Percentiles rank a stretch among this genome's conserved stretches.
Evolutionary conservation across 2,797 vertebrate species (phyloP).

Genomic region (Pristis pectinata): DNA sequence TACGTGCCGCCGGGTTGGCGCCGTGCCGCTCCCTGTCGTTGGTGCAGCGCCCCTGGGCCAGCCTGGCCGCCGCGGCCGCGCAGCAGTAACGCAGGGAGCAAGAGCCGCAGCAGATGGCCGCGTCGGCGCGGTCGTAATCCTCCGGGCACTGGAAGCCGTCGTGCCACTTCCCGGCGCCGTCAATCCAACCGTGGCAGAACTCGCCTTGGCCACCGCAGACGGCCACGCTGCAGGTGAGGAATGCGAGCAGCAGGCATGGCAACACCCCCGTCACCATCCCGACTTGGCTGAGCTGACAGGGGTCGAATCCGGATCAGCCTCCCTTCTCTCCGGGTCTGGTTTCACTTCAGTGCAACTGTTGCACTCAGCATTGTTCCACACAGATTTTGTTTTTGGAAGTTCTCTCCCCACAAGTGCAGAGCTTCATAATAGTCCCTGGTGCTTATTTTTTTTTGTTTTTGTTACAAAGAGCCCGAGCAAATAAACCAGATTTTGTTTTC

Average conservation of each 20-base stretch:
- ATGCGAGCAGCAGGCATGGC: constrained; percentile 62
- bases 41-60: constrained; percentile 87
- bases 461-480: neutral
- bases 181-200: constrained; percentile 94
- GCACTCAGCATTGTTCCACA: neutral
- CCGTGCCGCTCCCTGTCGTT: constrained; percentile 76
- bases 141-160: constrained; percentile 94
- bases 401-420: neutral
- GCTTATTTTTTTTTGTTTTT: neutral
- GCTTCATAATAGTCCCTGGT: neutral
- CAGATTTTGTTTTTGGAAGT: neutral
- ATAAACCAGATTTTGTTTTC: neutral
- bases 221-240: constrained; percentile 65
- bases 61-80: constrained; percentile 75
- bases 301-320: neutral
- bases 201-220: constrained; percentile 75
- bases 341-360: neutral
- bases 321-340: neutral
- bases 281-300: neutral
- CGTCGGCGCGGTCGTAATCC: constrained; percentile 82
- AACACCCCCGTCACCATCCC: constrained; percentile 51
- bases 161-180: constrained; percentile 75
- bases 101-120: constrained; percentile 90
- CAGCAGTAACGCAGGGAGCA: constrained; percentile 91
- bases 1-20: constrained; percentile 74